A percentile compares a stretch with the other conserved stretches of the same genome.
phyloP scores from a whole-genome alignment of 2,113 vertebrate species.

The Rynchops niger region DNA sequence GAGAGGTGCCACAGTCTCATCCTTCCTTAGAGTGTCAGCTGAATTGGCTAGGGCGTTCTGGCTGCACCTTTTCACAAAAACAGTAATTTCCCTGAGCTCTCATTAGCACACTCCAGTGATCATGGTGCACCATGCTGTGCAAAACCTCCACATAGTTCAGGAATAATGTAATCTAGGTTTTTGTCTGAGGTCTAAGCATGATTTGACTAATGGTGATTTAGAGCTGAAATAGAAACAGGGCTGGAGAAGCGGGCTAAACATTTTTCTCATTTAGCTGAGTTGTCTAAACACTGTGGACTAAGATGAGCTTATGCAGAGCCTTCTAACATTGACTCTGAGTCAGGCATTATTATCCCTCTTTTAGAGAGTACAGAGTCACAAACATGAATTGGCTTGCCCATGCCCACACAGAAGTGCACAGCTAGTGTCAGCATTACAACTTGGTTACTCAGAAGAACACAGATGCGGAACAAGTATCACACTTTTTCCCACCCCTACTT shows the following conservation, averaged over 20 bases:
- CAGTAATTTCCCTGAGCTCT: not conserved
- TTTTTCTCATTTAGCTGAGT: constrained; percentile 15
- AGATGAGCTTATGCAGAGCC: not conserved
- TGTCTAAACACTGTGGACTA: not conserved
- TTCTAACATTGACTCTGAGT: constrained; percentile 6
- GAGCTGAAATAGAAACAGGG: not conserved
- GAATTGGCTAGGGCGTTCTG: not conserved
- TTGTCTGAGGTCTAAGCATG: not conserved
- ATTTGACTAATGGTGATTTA: not conserved
- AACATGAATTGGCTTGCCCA: constrained; percentile 42
- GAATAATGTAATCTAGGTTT: not conserved
- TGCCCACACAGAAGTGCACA: constrained; percentile 7
- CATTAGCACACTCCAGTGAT: not conserved
- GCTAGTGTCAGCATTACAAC: constrained; percentile 4
- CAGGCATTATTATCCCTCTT: constrained; percentile 16
- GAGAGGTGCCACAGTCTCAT: not conserved
- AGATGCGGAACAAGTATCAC: not conserved
- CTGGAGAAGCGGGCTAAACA: not conserved
- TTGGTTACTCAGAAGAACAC: not conserved
- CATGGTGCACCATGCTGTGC: not conserved
- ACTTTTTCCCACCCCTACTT: not conserved
- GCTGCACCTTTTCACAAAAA: not conserved
- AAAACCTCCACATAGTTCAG: not conserved
- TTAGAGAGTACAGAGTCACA: not conserved
- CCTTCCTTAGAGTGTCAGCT: not conserved